A percentile compares a stretch with the other conserved stretches of the same genome.
Evolutionary conservation across 2,113 vertebrate species (phyloP).

Genomic region (Sturnus vulgaris): DNA sequence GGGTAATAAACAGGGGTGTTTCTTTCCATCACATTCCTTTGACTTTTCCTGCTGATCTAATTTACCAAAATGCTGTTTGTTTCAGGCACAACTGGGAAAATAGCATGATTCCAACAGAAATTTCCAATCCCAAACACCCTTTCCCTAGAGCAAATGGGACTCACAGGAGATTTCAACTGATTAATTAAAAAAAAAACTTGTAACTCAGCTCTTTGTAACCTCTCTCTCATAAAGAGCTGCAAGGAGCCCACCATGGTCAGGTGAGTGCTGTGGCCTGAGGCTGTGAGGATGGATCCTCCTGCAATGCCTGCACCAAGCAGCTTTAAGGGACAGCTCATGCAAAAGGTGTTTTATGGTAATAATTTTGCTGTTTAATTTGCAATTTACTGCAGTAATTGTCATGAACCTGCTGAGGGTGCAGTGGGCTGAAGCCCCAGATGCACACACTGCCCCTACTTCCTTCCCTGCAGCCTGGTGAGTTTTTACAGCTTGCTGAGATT

Average conservation of each 20-base stretch:
- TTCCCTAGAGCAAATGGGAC: neutral
- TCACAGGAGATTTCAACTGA: neutral
- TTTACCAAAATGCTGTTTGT: constrained; percentile 28
- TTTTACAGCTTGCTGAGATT: neutral
- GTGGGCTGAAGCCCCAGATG: too few relatives aligned
- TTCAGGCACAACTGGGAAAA: constrained; percentile 48
- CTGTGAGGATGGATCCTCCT: neutral
- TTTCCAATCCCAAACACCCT: neutral
- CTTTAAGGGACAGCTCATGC: fast-evolving
- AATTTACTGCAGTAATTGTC: neutral
- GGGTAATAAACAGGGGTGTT: neutral
- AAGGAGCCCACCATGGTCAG: fast-evolving
- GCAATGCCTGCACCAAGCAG: neutral
- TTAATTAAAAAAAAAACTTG: neutral
- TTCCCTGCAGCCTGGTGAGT: neutral
- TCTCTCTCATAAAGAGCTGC: neutral
- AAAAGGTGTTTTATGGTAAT: neutral
- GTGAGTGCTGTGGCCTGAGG: neutral
- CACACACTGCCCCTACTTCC: neutral
- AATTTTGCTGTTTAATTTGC: neutral
- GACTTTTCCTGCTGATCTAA: constrained; percentile 48
- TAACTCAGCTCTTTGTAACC: neutral
- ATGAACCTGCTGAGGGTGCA: neutral
- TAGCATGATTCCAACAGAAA: neutral
- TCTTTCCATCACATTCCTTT: constrained; percentile 28